phyloP scores from a whole-genome alignment of 2,888 invertebrate species.

The Rhynchonema sp. region DNA sequence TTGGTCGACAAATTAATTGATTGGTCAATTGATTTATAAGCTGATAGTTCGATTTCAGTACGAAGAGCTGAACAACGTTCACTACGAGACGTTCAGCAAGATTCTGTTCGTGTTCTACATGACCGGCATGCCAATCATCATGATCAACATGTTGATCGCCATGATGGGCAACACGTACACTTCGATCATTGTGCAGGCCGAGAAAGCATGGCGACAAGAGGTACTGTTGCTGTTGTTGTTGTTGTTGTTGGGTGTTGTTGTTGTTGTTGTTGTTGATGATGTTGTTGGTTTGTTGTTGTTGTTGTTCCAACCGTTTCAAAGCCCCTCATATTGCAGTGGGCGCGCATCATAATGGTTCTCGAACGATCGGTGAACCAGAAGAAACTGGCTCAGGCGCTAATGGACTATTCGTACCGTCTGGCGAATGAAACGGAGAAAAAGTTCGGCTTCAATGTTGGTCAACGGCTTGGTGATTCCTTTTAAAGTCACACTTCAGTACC shows the following conservation, averaged over 20 bases:
- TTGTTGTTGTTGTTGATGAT: no score
- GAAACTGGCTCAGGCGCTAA: slow-evolving; percentile 69
- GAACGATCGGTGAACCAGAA: slow-evolving; percentile 77
- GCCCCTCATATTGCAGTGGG: slow-evolving; percentile 82
- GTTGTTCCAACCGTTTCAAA: no score
- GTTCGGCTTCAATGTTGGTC: no score
- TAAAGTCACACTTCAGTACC: no score
- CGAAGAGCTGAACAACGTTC: slow-evolving; percentile 65
- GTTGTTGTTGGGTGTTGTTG: no score
- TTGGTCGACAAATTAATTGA: neutral
- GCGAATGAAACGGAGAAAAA: neutral
- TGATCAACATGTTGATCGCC: slow-evolving; percentile 92
- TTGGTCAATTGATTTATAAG: neutral
- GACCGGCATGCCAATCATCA: slow-evolving; percentile 85
- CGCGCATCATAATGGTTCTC: slow-evolving; percentile 86
- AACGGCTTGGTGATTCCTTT: no score
- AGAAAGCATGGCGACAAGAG: slow-evolving; percentile 96
- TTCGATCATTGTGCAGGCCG: slow-evolving; percentile 88
- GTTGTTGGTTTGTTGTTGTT: no score
- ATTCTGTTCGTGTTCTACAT: slow-evolving; percentile 91
- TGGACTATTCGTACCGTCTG: slow-evolving; percentile 55
- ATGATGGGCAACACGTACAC: slow-evolving; percentile 99
- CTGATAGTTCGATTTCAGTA: no score
- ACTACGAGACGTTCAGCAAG: slow-evolving; percentile 76
- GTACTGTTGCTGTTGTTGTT: no score